phyloP scores from a whole-genome alignment of 2,113 vertebrate genomes.

The Charina bottae region DNA sequence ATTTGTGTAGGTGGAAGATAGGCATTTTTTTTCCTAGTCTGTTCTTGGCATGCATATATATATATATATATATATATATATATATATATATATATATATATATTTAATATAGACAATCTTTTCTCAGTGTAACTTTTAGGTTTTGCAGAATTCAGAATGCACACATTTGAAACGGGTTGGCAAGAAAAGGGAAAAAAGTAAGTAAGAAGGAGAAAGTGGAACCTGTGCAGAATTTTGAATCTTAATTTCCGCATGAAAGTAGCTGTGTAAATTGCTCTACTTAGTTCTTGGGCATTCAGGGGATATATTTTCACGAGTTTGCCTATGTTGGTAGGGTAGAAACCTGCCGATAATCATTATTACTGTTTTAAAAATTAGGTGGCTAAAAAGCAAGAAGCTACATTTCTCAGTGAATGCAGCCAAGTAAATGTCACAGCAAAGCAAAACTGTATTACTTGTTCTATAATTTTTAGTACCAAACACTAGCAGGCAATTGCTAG shows the following conservation, averaged over 20 bases:
- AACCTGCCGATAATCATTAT: background rate
- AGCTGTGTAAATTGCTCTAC: background rate
- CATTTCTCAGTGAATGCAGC: background rate
- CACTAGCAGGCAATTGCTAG: fast-evolving
- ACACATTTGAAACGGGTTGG: background rate
- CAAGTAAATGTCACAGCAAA: background rate
- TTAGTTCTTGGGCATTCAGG: background rate
- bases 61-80: no score
- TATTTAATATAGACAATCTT: background rate
- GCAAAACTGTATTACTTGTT: background rate
- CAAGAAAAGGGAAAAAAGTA: background rate
- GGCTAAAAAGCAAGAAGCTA: background rate
- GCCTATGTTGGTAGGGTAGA: background rate
- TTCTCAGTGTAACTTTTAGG: background rate
- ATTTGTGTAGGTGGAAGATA: background rate
- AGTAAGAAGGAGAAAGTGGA: background rate
- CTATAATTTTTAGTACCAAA: background rate
- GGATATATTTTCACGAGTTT: background rate
- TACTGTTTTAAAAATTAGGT: background rate
- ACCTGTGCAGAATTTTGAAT: background rate
- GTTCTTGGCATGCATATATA: background rate
- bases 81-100: no score
- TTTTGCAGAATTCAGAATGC: conserved; percentile 9
- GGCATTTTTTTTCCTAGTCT: background rate
- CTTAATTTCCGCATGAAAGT: background rate